Base-by-base conservation (phyloP, 2,888 invertebrate species). In the Agrilus cyanescens region DNA sequence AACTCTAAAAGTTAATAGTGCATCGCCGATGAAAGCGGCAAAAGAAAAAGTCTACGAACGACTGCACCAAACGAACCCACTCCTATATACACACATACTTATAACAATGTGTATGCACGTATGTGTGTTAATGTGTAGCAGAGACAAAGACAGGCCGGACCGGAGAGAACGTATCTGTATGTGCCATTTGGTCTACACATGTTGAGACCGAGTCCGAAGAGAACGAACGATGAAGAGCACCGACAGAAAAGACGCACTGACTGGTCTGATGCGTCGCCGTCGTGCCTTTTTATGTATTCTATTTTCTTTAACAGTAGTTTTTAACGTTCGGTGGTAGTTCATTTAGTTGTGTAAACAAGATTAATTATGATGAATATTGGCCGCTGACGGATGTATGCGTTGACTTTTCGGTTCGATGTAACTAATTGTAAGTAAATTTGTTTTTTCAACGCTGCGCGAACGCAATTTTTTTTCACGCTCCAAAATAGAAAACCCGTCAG, bases 1-100 rank as follows among this genome's bases (percentile, higher is more conserved):
- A 60, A 55, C 56, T 54, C 50, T 49, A 46, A 25, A 49, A 58
- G 56, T 58, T 60, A 60, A 60, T 59, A 60, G 58, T 55, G 57
- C 53, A 55, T 57, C 54, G 52, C 54, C 56, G 55, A 58, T 50
- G 55, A 55, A 56, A 47, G 38, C 47, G 49, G 50, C 44, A 46
- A 48, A 47, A 52, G 43, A 48, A 49, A 50, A 46, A 47, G 39
- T 35, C 38, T 18, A 15, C 30, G 33, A 14, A 33, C 12, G 15
- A 33, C 33, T 33, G 33, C 14, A 14, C 15, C 14, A 30, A 48
- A 46, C 42, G 47, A 48, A 37, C 37, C 39, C 41, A 38, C 37
- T 46, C 30, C 32, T 25, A 20, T 6, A 7, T 20, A 20, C 2
- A 5, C 5, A 20, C 5, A 6, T 20, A 5, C 6, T 2, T 4